A percentile compares a stretch with the other conserved stretches of the same genome.
Conservation (phyloP, 2,797 vertebrate species). For the Thaleichthys pacificus region DNA sequence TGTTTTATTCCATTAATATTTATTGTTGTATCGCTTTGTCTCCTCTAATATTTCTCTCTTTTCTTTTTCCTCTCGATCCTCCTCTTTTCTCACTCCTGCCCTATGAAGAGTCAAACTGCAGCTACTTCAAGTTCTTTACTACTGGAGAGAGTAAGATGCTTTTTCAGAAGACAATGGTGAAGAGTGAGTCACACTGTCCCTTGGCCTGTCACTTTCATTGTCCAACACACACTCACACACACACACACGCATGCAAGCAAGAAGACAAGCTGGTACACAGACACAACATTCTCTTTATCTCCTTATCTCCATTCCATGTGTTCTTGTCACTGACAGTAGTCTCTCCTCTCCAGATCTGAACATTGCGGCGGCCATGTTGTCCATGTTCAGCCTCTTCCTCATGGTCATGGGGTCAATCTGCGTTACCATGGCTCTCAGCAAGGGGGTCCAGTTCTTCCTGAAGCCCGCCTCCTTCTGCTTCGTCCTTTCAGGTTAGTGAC, state of each 20-base stretch:
- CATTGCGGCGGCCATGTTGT: conserved; percentile 79
- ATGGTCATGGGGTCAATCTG: conserved; percentile 87
- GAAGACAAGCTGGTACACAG: too few relatives aligned
- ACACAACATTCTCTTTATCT: too few relatives aligned
- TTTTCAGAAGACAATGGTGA: conserved; percentile 84
- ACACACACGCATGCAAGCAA: background rate
- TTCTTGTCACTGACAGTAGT: too few relatives aligned
- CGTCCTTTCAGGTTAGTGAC: conserved; percentile 80
- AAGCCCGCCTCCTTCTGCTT: conserved; percentile 88
- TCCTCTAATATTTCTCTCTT: background rate
- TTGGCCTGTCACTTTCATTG: conserved; percentile 23
- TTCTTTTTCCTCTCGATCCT: conserved; percentile 28
- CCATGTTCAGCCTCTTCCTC: conserved; percentile 80
- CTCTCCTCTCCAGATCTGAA: conserved; percentile 75
- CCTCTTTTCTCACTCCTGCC: conserved; percentile 20
- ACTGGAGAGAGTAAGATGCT: conserved; percentile 82
- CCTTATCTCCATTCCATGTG: too few relatives aligned
- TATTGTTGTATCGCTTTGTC: too few relatives aligned
- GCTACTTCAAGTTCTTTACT: conserved; percentile 90
- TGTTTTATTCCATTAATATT: background rate
- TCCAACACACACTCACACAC: conserved; percentile 4
- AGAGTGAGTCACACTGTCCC: conserved; percentile 72
- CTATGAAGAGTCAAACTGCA: conserved; percentile 83
- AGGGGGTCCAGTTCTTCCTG: conserved; percentile 85
- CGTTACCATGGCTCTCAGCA: conserved; percentile 86